Evolutionary conservation across 2,113 vertebrate species (phyloP), one percentile per base, ranked within the genome.

Genomic region (Crocuta crocuta): DNA sequence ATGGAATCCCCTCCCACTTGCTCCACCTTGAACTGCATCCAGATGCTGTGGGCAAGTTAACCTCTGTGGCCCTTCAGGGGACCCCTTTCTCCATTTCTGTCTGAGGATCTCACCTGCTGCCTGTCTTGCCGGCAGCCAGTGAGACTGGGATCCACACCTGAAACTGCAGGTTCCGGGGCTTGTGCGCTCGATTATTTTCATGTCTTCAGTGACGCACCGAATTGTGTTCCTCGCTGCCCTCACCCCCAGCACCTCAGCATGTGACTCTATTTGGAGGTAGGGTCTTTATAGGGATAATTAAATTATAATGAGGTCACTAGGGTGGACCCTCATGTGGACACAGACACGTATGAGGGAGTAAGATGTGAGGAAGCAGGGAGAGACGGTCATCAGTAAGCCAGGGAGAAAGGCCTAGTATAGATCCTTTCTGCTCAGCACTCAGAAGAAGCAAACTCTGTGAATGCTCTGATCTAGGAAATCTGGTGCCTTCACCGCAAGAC

Each of bases 321-420:
- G 10, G 81, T 28, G 26, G 50, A 7, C 7, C 7, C 63, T 61
- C 17, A 45, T 61, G 23, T 35, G 71, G 24, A 84, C 35, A 39
- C 16, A 53, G 79, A 39, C 7, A 11, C 0, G 2, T 11, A n/a
- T 28, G 28, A 92, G 61, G 55, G 31, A 61, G 74, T 39, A 58
- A 1, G 10, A 7, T 8, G 5, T 66, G 45, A 4, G 68, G 82
- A 58, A 31, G 4, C 17, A 11, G 9, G 33, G 79, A 53, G 50
- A 13, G 43, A 24, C 0, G 0, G 83, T 0, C 7, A 1, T 53
- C 12, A 55, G 48, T 26, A 76, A 63, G 71, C 23, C 7, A 5
- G 63, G 63, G 58, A 73, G 3, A 31, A 65, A 33, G 39, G 48
- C 2, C 5, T 24, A 16, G 45, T 24, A 10, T 5, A n/a, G 63